These are phyloP conservation scores for Trididemnum clinides DNA, from an alignment of 23 tunicate genomes.

Conservation along the genomic window DNA sequence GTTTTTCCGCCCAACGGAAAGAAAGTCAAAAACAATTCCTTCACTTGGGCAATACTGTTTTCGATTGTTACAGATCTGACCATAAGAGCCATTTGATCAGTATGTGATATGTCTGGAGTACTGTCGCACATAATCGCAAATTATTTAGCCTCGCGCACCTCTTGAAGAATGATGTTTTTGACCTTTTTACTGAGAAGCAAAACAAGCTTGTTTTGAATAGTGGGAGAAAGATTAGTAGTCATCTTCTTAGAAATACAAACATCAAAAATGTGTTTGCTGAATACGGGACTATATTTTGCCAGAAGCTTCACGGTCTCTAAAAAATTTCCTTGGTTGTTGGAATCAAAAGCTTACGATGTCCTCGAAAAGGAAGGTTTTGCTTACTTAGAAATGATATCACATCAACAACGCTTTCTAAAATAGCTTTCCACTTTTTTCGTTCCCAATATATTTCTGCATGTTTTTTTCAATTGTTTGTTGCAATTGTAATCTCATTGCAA, in stretches of 20 bases:
- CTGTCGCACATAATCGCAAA: constrained; percentile 67
- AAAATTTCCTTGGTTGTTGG: constrained; percentile 51
- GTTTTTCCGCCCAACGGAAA: constrained; percentile 48
- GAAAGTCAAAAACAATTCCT: constrained; percentile 43
- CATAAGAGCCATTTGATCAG: constrained; percentile 57
- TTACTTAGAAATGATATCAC: constrained; percentile 49
- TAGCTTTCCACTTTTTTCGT: constrained; percentile 56
- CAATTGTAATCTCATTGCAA: constrained; percentile 54
- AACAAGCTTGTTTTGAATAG: constrained; percentile 50
- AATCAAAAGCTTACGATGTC: constrained; percentile 53
- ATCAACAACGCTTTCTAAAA: constrained; percentile 62
- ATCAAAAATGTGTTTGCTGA: constrained; percentile 54
- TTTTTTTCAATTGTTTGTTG: constrained; percentile 54
- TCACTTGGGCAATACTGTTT: constrained; percentile 26
- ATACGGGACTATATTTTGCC: constrained; percentile 50
- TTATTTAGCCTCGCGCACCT: constrained; percentile 61
- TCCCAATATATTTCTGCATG: constrained; percentile 56
- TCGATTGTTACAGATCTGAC: constrained; percentile 46
- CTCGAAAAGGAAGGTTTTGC: constrained; percentile 58
- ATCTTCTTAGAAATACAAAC: constrained; percentile 54
- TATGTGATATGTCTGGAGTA: constrained; percentile 60
- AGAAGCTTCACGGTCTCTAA: constrained; percentile 64
- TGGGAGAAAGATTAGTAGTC: constrained; percentile 55
- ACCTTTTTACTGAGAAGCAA: constrained; percentile 58
- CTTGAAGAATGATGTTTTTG: constrained; percentile 61